Conservation (phyloP, 2,888 invertebrate species). For the Keiferia lycopersicella region DNA sequence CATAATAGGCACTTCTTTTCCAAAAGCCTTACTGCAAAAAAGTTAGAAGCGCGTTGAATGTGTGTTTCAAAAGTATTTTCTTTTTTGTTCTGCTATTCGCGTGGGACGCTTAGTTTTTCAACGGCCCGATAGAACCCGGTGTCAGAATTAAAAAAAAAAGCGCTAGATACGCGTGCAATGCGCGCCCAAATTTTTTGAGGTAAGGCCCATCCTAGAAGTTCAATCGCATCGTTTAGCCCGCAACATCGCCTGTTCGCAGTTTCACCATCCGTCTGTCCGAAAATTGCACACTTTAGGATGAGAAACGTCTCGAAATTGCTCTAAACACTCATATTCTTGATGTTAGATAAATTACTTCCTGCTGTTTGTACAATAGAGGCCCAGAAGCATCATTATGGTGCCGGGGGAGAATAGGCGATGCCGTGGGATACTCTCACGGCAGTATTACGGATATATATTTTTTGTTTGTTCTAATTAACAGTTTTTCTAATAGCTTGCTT, state of each 20-base stretch:
- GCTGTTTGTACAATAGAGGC: constrained; percentile 73
- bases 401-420: constrained; percentile 67
- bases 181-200: too few relatives aligned
- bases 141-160: too few relatives aligned
- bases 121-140: too few relatives aligned
- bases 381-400: constrained; percentile 67
- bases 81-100: too few relatives aligned
- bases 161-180: too few relatives aligned
- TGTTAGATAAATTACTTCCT: constrained; percentile 82
- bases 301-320: constrained; percentile 79
- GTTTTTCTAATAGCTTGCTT: constrained; percentile 76
- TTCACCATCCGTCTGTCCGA: constrained; percentile 49
- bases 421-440: constrained; percentile 79
- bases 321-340: constrained; percentile 80
- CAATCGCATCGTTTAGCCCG: neutral
- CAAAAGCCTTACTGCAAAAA: too few relatives aligned
- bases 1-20: too few relatives aligned
- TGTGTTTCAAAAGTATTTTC: too few relatives aligned
- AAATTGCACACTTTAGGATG: constrained; percentile 77
- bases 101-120: too few relatives aligned
- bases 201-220: too few relatives aligned
- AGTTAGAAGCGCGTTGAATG: too few relatives aligned
- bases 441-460: constrained; percentile 79
- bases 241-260: constrained; percentile 10
- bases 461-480: constrained; percentile 80